phyloP scores from a whole-genome alignment of 2,113 vertebrate genomes.

The Hippolais icterina region DNA sequence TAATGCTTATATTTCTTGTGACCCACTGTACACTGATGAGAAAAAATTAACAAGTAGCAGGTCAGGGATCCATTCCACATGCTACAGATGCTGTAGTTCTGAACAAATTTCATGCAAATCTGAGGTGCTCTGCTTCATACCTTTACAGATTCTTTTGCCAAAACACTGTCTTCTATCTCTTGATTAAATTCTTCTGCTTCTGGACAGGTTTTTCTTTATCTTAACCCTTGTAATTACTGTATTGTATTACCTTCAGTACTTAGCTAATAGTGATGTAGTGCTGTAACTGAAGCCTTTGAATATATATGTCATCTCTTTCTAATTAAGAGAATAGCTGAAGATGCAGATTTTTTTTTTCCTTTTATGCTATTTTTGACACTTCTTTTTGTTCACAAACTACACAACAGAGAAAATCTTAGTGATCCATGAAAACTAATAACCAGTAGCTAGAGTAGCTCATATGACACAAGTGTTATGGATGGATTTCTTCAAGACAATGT shows the following conservation, averaged over 20 bases:
- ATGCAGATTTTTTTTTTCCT: background rate
- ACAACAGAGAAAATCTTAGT: background rate
- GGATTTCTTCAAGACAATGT: background rate
- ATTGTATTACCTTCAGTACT: background rate
- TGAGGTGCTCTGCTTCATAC: background rate
- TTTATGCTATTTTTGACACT: background rate
- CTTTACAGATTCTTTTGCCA: background rate
- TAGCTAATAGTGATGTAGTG: background rate
- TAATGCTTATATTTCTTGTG: background rate
- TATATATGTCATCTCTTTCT: background rate
- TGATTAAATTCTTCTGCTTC: background rate
- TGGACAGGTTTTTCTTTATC: background rate
- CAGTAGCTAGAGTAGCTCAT: conserved; percentile 1
- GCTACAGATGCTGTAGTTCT: background rate
- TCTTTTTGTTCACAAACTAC: background rate
- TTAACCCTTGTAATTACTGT: background rate
- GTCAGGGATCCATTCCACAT: background rate
- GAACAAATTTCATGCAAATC: background rate
- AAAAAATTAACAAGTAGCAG: background rate
- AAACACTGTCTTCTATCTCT: background rate
- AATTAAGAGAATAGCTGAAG: background rate
- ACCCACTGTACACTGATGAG: background rate
- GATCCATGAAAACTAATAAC: background rate
- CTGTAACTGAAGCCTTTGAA: background rate
- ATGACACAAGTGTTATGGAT: background rate